phyloP scores from a whole-genome alignment of 2,113 vertebrate genomes.

The Ibidorhyncha struthersii region DNA sequence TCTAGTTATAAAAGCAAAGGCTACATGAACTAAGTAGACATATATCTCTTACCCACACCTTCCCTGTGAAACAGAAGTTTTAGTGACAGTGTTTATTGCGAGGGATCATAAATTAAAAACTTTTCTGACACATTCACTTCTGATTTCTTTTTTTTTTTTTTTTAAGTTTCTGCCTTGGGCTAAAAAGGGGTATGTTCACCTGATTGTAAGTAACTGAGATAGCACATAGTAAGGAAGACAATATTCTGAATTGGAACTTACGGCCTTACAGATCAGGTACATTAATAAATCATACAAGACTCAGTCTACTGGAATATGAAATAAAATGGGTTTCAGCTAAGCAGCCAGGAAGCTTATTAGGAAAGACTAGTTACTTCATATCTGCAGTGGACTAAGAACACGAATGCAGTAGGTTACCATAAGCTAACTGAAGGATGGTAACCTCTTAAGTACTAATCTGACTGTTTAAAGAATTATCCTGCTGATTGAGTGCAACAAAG shows the following conservation, averaged over 20 bases:
- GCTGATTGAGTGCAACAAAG: background rate
- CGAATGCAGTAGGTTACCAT: background rate
- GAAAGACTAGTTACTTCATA: background rate
- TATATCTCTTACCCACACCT: background rate
- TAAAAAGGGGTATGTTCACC: background rate
- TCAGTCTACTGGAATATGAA: background rate
- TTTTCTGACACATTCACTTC: background rate
- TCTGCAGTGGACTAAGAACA: background rate
- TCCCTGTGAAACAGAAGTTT: background rate
- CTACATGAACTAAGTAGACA: background rate
- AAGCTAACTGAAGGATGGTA: background rate
- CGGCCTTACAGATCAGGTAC: background rate
- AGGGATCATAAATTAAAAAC: background rate
- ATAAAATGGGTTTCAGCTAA: background rate
- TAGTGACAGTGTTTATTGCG: background rate
- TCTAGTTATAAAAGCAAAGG: background rate
- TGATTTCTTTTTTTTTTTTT: background rate
- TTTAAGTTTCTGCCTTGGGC: background rate
- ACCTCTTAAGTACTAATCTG: background rate
- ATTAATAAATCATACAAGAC: background rate
- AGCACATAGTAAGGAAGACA: background rate
- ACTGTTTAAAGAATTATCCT: background rate
- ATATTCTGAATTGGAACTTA: background rate
- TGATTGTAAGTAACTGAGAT: background rate
- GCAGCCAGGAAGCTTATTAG: background rate